Evolutionary conservation across 1,140 invertebrate genomes (phyloP), one percentile per base, ranked within the genome.

Genomic region (Ectropis grisescens): DNA sequence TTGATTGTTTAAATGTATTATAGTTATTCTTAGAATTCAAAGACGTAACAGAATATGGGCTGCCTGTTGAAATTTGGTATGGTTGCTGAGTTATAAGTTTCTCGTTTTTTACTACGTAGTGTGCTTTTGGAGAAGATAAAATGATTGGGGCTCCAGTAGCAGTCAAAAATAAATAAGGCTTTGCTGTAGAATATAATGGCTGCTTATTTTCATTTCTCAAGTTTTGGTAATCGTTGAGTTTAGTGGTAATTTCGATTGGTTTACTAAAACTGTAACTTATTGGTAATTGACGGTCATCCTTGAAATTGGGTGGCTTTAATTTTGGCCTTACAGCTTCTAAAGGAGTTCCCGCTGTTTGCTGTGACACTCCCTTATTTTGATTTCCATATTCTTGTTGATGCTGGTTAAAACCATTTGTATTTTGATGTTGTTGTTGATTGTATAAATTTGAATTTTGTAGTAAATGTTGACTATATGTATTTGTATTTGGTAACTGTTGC

Each of bases 231-330:
- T 41, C 25, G 22, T 35, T 41, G 33, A 49, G 46, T 41, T 41
- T 45, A 24, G 33, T 25, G 16, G 31, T 57, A 38, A 24, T 40
- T 10, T 46, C 44, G 12, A 41, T 40, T 29, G 52, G 51, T 38
- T 37, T 46, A 23, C 54, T 59, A 37, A 78, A 81, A 37, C 52
- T 81, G 29, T 69, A 64, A 23, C 37, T 68, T 12, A 81, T 46
- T 12, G 72, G 65, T 27, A 78, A 46, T 38, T 66, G 57, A 9
- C 75, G 53, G 33, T 81, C 67, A 32, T 78, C 75, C 33, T 71
- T 65, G 47, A 78, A 78, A 42, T 78, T 74, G 11, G 75, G 72
- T 12, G 67, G 67, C 14, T 65, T 66, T 8, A 74, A 31, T 35
- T 69, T 74, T 11, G 66, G 56, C 44, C 41, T 49, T 7, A 58